phyloP scores from a whole-genome alignment of 2,113 vertebrate genomes.

The Oryzias woworae region DNA sequence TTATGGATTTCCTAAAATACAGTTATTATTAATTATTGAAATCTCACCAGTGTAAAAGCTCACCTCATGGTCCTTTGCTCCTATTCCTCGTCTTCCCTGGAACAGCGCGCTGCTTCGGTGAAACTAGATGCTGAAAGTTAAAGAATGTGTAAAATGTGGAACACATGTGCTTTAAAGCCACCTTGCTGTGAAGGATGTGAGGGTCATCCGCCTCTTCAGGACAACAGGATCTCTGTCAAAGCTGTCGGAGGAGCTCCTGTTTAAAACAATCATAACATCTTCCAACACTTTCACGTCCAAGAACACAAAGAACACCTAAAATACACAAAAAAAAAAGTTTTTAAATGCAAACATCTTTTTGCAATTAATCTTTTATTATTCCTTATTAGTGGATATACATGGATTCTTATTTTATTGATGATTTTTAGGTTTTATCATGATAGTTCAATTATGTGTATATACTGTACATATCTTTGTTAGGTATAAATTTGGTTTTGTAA shows the following conservation, averaged over 20 bases:
- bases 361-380: not conserved
- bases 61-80: not conserved
- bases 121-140: conserved; percentile 53
- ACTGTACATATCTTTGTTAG: not conserved
- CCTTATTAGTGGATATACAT: not conserved
- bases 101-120: conserved; percentile 10
- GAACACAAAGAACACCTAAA: too few species aligned
- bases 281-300: too few species aligned
- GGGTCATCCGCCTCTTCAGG: conserved; percentile 58
- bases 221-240: conserved; percentile 42
- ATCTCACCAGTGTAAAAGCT: too few species aligned
- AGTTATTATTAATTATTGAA: too few species aligned
- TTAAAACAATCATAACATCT: conserved; percentile 17
- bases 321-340: too few species aligned
- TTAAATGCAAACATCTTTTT: not conserved
- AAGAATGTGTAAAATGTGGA: conserved; percentile 67
- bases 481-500: not conserved
- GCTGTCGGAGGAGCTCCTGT: not conserved
- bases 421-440: not conserved
- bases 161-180: conserved; percentile 59
- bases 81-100: not conserved
- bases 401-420: not conserved
- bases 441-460: too few species aligned
- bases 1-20: too few species aligned
- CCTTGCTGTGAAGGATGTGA: conserved; percentile 62